Evolutionary conservation across 1,140 invertebrate species (phyloP), one percentile per base, ranked within the genome.

Genomic region (Pantala flavescens): DNA sequence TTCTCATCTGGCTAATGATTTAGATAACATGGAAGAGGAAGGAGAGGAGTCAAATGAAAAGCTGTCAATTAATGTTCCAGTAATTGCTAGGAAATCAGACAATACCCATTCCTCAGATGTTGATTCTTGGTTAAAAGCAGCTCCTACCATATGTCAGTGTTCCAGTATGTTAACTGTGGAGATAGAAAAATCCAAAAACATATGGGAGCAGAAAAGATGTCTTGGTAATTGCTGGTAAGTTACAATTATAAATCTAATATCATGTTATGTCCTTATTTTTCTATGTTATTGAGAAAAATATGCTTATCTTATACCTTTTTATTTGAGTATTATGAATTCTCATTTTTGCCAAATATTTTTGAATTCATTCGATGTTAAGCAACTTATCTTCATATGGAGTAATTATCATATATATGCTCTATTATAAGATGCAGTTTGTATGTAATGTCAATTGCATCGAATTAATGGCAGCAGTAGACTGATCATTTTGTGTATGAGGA

Each of bases 1-100:
- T 77, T 78, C 79, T 24, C 75, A 77, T 23, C 73, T 78, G 43
- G 78, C 76, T 23, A 71, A 72, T 63, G 49, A 63, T 21, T 63
- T 63, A 21, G 49, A 63, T 14, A 63, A 12, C 3, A 63, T 63
- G 49, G 49, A 63, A 19, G 16, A 63, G 12, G 49, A 63, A 63
- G 49, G 3, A 5, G 49, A 63, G n/a, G 49, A 63, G 49, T 3
- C 3, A 63, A 21, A 14, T 63, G 49, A 36, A 36, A 36, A 36
- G 28, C 28, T 5, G 28, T 36, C 28, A 36, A 9, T 2, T 5
- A 36, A 36, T 36, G 28, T 2, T 5, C 9, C 28, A 36, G 28
- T 2, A 9, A 9, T 36, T 36, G 28, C 28, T 9, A 36, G 28
- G 28, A 36, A 36, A 36, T 9, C 28, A 7, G 49, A 21, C 5